These are phyloP conservation scores for Drosophila prostipennis DNA, from an alignment of 2,888 invertebrate species.

Conservation along the genomic window DNA sequence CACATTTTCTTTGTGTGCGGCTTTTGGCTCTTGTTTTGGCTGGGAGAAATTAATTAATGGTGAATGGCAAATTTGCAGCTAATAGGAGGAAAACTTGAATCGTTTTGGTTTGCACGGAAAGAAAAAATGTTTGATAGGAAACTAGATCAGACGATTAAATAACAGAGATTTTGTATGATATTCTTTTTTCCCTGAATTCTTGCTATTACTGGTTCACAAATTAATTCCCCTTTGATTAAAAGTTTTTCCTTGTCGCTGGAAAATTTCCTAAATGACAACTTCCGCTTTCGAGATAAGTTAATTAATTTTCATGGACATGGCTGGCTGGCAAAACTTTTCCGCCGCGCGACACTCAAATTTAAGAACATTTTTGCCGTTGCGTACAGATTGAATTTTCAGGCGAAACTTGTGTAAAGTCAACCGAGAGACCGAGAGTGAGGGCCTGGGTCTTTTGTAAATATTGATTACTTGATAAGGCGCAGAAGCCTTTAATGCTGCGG, in stretches of 20 bases:
- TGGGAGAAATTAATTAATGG: constrained; percentile 73
- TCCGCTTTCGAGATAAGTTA: constrained; percentile 64
- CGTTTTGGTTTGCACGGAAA: constrained; percentile 38
- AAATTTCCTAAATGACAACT: constrained; percentile 62
- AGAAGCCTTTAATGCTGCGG: constrained; percentile 69
- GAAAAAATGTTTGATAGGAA: not conserved
- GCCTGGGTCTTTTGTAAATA: constrained; percentile 69
- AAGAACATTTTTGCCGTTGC: constrained; percentile 47
- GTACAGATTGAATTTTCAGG: constrained; percentile 39
- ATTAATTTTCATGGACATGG: constrained; percentile 65
- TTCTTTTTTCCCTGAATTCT: not conserved
- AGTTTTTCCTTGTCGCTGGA: constrained; percentile 23
- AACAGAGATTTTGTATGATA: no score
- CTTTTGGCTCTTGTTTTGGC: constrained; percentile 18
- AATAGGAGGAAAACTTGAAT: constrained; percentile 68
- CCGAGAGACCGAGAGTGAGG: constrained; percentile 58
- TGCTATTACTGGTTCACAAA: constrained; percentile 21
- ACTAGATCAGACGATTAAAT: not conserved
- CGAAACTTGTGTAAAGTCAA: constrained; percentile 64
- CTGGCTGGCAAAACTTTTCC: constrained; percentile 58
- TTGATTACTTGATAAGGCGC: constrained; percentile 76
- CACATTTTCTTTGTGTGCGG: constrained; percentile 43
- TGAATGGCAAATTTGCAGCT: constrained; percentile 76
- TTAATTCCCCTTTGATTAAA: constrained; percentile 64
- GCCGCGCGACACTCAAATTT: constrained; percentile 52